Conservation (phyloP, 2,113 vertebrate genomes). For the Diadophis punctatus region DNA sequence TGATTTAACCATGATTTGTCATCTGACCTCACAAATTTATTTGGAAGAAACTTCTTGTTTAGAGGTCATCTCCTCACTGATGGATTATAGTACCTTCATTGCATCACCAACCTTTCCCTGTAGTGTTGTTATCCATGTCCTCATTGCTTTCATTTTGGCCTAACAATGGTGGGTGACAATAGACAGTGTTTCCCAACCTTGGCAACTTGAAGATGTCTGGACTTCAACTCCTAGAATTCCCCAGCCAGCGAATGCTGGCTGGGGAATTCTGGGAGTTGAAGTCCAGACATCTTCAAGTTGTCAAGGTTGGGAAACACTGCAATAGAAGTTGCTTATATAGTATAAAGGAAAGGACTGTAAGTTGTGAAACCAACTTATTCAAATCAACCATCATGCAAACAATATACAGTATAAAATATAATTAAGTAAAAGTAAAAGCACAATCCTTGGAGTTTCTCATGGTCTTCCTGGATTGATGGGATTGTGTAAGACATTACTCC, state of each 20-base stretch:
- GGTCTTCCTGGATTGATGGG: not conserved
- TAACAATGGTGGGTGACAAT: not conserved
- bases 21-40: not conserved
- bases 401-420: not conserved
- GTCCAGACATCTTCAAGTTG: no score
- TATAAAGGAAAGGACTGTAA: not conserved
- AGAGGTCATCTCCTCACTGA: not conserved
- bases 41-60: not conserved
- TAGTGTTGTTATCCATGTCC: not conserved
- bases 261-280: no score
- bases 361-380: not conserved
- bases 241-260: no score
- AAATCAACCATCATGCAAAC: not conserved
- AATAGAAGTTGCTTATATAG: not conserved
- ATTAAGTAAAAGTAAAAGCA: not conserved
- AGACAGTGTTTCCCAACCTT: no score
- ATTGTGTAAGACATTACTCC: not conserved
- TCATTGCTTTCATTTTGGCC: not conserved
- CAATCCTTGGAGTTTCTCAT: not conserved
- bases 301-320: no score
- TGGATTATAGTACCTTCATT: not conserved
- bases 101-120: not conserved
- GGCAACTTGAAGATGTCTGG: no score
- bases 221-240: no score
- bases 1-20: not conserved